Evolutionary conservation across 2,797 vertebrate species (phyloP), one percentile per base, ranked within the genome.

Genomic region (Glyptemys insculpta): DNA sequence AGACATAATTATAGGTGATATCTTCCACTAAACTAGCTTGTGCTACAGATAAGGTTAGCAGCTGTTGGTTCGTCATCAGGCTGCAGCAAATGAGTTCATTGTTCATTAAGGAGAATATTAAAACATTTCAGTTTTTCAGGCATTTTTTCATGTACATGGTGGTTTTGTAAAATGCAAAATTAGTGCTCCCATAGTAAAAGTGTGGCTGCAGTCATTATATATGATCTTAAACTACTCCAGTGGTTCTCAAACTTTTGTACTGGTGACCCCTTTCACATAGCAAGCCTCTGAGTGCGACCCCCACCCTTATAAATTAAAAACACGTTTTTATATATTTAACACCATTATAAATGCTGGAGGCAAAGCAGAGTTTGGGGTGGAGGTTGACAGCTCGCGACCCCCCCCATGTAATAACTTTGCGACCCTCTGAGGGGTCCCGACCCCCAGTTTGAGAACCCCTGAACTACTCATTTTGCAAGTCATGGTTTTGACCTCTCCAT

Each of bases 121-220:
- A 83, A 82, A 19, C 19, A 16, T 23, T 57, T 25, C 65, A 81
- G 2, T 29, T 54, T 47, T 5, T 44, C 25, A 29, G 56, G 47
- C 47, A 79, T 52, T 83, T 25, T 52, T 91, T 49, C 79, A 0
- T 68, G 10, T 84, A 0, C 7, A n/a, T 23, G 47, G 16, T 57
- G 57, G n/a, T 49, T 81, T 88, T 88, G 37, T 74, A 65, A 54
- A 79, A 44, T 54, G 83, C 49, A n/a, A 57, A 41, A 57, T 53
- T n/a, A 11, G 53, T 25, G 44, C 31, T 83, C 14, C 34, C 53
- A 1, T 54, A 15, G 19, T 79, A 6, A 57, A 37, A 3, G 25
- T 80, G 11, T 0, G 2, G 11, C 52, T 76, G 11, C 23, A 47
- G 79, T 59, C 4, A 34, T 83, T 44, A 6, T 50, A 0, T 41